Evolutionary conservation across 2,888 invertebrate genomes (phyloP), one percentile per base, ranked within the genome.

Genomic region (Hypena proboscidalis): DNA sequence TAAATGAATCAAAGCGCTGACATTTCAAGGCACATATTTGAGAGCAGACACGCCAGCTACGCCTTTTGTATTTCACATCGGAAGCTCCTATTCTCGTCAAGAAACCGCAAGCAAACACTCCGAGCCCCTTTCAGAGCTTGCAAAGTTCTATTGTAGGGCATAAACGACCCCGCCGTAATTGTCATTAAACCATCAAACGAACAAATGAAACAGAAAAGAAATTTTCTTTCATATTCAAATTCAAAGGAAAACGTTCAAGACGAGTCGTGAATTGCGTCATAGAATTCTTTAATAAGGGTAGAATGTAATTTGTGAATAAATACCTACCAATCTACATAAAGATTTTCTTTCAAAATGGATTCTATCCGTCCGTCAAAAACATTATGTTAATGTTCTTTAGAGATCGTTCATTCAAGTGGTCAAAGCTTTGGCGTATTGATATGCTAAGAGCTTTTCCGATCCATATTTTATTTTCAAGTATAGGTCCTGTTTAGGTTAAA

Each of bases 221-320:
- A 48, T 58, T 58, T 58, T 57, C 47, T 59, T 61, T 60, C 55
- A 47, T 26, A 47, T 36, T 33, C 22, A 52, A 48, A 39, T 37
- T 27, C 6, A 10, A 32, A 20, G 32, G 44, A 41, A 52, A 44
- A 46, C 26, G 46, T 58, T 51, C 38, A 27, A 31, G 27, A 44
- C 8, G 9, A 39, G 29, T 19, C 10, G 19, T 33, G 33, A 42
- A 38, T 27, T 45, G n/a, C 42, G 38, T 44, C 26, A 25, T 9
- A 40, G 34, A 42, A 47, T 34, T 58, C 21, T 20, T 32, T 43
- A 46, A 39, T 48, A 49, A 36, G 30, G 17, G 9, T 15, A n/a
- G 5, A 14, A 27, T 27, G 4, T 37, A 37, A 30, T 30, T 17
- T 37, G 30, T 10, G 4, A n/a, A 14, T 27, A 20, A 21, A 29